Percentiles rank a stretch among this genome's conserved stretches.
Conservation (phyloP, 2,888 invertebrate genomes). For the Pterostichus niger region DNA sequence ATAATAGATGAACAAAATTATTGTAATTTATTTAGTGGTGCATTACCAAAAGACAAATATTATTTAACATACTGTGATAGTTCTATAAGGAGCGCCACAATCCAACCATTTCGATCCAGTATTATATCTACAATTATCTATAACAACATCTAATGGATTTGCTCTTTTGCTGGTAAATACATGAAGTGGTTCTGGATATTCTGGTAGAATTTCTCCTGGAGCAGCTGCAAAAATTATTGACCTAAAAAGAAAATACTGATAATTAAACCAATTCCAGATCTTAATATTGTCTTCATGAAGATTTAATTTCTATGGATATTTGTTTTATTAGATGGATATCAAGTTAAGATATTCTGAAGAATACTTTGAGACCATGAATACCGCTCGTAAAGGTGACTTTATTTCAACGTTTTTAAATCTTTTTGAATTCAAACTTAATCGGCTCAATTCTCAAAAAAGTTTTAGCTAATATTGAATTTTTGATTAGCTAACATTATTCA, state of each 20-base stretch:
- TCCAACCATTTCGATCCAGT: constrained; percentile 71
- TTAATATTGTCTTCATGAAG: too few relatives aligned
- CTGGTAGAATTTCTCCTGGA: constrained; percentile 86
- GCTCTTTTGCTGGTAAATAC: constrained; percentile 79
- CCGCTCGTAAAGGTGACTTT: too few relatives aligned
- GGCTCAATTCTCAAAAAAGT: too few relatives aligned
- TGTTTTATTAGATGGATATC: too few relatives aligned
- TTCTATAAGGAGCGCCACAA: constrained; percentile 84
- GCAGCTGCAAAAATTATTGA: constrained; percentile 90
- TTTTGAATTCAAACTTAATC: too few relatives aligned
- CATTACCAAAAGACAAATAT: neutral
- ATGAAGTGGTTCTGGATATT: constrained; percentile 89
- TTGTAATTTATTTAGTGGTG: neutral
- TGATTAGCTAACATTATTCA: too few relatives aligned
- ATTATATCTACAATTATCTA: constrained; percentile 79
- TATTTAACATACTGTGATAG: constrained; percentile 79
- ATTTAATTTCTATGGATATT: too few relatives aligned
- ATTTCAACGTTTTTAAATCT: too few relatives aligned
- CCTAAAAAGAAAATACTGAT: constrained; percentile 34
- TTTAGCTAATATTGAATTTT: too few relatives aligned
- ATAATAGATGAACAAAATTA: too few relatives aligned
- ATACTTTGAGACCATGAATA: too few relatives aligned
- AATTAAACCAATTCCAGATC: neutral
- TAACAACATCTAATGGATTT: constrained; percentile 82
- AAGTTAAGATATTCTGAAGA: too few relatives aligned